Evolutionary conservation across 2,888 invertebrate genomes (phyloP), one percentile per base, ranked within the genome.

Genomic region (Acanthoscelides obtectus): DNA sequence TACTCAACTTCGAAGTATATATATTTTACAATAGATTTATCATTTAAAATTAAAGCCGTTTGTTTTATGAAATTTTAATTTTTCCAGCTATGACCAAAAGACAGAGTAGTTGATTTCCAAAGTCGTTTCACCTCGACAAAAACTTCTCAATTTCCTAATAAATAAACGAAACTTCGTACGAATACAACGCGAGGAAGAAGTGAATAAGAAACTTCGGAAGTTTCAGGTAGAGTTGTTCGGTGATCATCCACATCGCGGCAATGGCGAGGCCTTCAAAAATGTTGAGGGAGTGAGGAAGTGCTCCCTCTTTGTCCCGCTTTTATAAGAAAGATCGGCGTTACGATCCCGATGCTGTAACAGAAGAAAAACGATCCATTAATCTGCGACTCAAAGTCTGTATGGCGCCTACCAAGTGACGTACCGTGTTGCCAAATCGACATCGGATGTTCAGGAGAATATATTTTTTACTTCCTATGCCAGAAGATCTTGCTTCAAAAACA

Each of bases 311-410:
- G 1, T 12, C 17, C 45, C 45, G 12, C 45, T 45, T 45, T 45
- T 45, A 45, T n/a, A 69, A 45, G 63, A 66, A 66, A 22, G 66
- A 22, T 66, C 22, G 69, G 69, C 64, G 69, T 20, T 69, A 64
- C 20, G 64, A 69, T 64, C 21, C 21, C 22, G n/a, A n/a, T n/a
- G n/a, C n/a, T 64, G 69, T 64, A 69, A 69, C 64, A 87, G 87
- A 89, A 89, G 91, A 90, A 91, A 91, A 91, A 91, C 91, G 91
- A 91, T 92, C 92, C 92, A 92, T 92, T 92, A 92, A 92, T 92
- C 91, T 91, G 89, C 89, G 87, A 87, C 87, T 89, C 89, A 90
- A 90, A 92, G 92, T 91, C 92, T 91, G 90, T 88, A 89, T 89
- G 92, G 92, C 92, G 92, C 92, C 92, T 66, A 21, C 22, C 65